Percentiles rank a stretch among this genome's conserved stretches.
phyloP scores from a whole-genome alignment of 2,113 vertebrate species.

The Artemisiospiza belli region DNA sequence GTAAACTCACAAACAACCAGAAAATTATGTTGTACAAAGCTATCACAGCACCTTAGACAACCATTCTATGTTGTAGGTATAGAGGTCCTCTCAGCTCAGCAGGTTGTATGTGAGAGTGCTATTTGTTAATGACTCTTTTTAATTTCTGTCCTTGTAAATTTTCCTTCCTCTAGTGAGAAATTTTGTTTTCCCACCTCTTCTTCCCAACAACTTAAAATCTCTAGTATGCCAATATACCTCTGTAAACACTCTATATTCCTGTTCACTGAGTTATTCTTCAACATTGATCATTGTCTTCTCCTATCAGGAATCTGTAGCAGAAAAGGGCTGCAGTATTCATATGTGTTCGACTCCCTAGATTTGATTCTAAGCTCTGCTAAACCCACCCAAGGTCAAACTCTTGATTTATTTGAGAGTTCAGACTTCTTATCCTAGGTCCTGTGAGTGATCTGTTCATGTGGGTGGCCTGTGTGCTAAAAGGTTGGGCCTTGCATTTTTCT shows the following conservation, averaged over 20 bases:
- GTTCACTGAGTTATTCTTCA: background rate
- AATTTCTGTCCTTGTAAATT: background rate
- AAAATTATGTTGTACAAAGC: background rate
- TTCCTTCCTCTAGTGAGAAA: background rate
- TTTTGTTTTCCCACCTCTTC: background rate
- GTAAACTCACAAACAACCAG: background rate
- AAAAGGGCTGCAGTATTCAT: background rate
- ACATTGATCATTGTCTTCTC: background rate
- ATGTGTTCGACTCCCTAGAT: background rate
- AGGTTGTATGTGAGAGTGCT: background rate
- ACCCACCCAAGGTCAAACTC: constrained; percentile 10
- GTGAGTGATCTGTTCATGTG: constrained; percentile 34
- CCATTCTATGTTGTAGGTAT: background rate
- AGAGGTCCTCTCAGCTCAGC: background rate
- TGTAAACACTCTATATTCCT: background rate
- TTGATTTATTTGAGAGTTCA: constrained; percentile 43
- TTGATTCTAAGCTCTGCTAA: constrained; percentile 14
- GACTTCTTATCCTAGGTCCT: constrained; percentile 31
- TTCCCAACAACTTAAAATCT: background rate
- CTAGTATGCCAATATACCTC: background rate
- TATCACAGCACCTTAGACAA: background rate
- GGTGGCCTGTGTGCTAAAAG: constrained; percentile 47
- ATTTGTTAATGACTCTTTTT: background rate
- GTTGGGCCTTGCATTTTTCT: constrained; percentile 44
- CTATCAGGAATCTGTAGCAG: background rate